Conservation (phyloP, 2,888 invertebrate species). For the Parelbella ahira region DNA sequence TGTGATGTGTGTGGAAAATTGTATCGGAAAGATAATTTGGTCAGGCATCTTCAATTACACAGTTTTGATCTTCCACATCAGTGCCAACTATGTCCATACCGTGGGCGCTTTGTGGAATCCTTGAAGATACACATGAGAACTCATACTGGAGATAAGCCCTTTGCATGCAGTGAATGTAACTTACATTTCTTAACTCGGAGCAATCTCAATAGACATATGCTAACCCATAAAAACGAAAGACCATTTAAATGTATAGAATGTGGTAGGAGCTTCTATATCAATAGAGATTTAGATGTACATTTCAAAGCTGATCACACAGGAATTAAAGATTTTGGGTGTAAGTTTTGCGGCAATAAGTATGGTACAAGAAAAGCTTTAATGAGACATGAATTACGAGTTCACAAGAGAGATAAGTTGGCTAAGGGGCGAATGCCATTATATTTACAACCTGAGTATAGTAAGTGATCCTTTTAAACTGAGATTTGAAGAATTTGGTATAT, state of each 20-base stretch:
- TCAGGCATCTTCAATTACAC: slow-evolving; percentile 49
- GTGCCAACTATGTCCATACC: slow-evolving; percentile 52
- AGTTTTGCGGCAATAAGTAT: slow-evolving; percentile 53
- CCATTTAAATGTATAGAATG: slow-evolving; percentile 54
- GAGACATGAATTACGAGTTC: slow-evolving; percentile 56
- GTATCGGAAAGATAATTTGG: slow-evolving; percentile 53
- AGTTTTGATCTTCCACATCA: slow-evolving; percentile 49
- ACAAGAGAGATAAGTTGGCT: slow-evolving; percentile 56
- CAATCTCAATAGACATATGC: slow-evolving; percentile 54
- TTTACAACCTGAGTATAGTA: slow-evolving; percentile 43
- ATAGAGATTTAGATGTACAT: slow-evolving; percentile 50
- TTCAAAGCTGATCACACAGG: slow-evolving; percentile 53
- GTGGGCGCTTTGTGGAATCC: slow-evolving; percentile 51
- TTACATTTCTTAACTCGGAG: slow-evolving; percentile 51
- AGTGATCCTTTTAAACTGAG: too few species aligned
- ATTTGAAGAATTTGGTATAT: too few species aligned
- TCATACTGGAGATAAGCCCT: slow-evolving; percentile 55
- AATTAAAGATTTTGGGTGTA: slow-evolving; percentile 49
- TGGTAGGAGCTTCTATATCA: slow-evolving; percentile 47
- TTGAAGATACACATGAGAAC: slow-evolving; percentile 53
- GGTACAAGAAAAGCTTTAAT: slow-evolving; percentile 52
- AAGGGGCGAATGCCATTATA: slow-evolving; percentile 60
- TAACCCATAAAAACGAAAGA: slow-evolving; percentile 51
- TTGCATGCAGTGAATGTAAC: slow-evolving; percentile 52
- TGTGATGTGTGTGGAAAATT: slow-evolving; percentile 59